Conservation (phyloP, 2,888 invertebrate genomes). For the Pachycephus smyrnensis region DNA sequence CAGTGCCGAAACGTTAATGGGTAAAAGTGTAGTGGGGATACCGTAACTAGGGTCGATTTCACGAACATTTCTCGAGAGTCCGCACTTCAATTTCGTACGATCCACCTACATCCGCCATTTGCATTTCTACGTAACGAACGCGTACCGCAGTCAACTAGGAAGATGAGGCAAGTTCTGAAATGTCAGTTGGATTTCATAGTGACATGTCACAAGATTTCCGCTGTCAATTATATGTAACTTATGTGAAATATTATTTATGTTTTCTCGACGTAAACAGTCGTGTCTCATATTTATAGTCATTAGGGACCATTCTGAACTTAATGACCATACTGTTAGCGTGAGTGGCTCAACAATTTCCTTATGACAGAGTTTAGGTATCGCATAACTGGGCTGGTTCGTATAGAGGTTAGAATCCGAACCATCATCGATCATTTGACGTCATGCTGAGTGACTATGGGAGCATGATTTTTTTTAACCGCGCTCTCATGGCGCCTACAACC, state of each 20-base stretch:
- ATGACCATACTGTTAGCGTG: too few species aligned
- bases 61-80: neutral
- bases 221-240: neutral
- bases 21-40: neutral
- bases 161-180: neutral
- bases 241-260: neutral
- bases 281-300: neutral
- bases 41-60: neutral
- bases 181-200: neutral
- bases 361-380: neutral
- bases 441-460: conserved; percentile 42
- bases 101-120: neutral
- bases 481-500: conserved; percentile 5
- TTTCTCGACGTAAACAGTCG: neutral
- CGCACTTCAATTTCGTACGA: neutral
- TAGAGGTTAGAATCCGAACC: neutral
- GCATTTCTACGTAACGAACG: neutral
- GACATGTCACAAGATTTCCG: neutral
- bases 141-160: neutral
- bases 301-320: neutral
- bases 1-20: neutral
- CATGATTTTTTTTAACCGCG: conserved; percentile 34
- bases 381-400: neutral
- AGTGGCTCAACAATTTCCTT: neutral
- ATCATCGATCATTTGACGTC: conserved; percentile 48